Percentiles rank a stretch among this genome's conserved stretches.
phyloP scores from a whole-genome alignment of 2,888 invertebrate species.

The Luperina testacea region DNA sequence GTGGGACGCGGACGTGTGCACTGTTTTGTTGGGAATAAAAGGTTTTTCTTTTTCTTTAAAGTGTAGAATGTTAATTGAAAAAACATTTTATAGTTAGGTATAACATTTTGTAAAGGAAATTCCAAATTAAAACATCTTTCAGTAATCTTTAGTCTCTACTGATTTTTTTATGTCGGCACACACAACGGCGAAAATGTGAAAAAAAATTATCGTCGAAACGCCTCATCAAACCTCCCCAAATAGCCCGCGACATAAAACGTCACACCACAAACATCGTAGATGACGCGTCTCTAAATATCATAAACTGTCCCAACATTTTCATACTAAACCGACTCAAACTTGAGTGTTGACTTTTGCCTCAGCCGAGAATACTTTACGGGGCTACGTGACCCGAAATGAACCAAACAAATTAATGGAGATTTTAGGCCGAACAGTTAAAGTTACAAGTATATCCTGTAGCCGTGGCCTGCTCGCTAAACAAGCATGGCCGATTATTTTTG shows the following conservation, averaged over 20 bases:
- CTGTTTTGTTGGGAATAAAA: not conserved
- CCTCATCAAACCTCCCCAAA: slow-evolving; percentile 8
- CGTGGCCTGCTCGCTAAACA: slow-evolving; percentile 12
- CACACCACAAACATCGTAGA: slow-evolving; percentile 27
- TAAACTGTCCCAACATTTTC: slow-evolving; percentile 54
- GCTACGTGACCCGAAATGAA: slow-evolving; percentile 64
- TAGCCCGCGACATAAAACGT: slow-evolving; percentile 22
- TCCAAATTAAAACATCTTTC: not conserved
- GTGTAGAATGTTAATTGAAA: not conserved
- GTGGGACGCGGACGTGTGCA: not conserved
- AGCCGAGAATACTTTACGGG: slow-evolving; percentile 28
- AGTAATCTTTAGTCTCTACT: not conserved
- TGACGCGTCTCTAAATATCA: slow-evolving; percentile 32
- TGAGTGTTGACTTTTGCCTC: slow-evolving; percentile 57
- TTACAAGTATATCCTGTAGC: slow-evolving; percentile 32
- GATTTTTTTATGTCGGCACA: too few species aligned
- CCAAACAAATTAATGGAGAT: slow-evolving; percentile 61
- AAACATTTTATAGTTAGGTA: not conserved
- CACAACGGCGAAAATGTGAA: not conserved
- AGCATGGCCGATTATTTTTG: slow-evolving; percentile 8
- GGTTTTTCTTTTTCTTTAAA: not conserved
- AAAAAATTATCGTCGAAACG: not conserved
- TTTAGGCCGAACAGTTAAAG: slow-evolving; percentile 37
- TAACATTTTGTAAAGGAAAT: not conserved
- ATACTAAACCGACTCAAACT: slow-evolving; percentile 45